Percentiles rank a stretch among this genome's conserved stretches.
phyloP scores from a whole-genome alignment of 2,113 vertebrate genomes.

The Scytalopus superciliaris region DNA sequence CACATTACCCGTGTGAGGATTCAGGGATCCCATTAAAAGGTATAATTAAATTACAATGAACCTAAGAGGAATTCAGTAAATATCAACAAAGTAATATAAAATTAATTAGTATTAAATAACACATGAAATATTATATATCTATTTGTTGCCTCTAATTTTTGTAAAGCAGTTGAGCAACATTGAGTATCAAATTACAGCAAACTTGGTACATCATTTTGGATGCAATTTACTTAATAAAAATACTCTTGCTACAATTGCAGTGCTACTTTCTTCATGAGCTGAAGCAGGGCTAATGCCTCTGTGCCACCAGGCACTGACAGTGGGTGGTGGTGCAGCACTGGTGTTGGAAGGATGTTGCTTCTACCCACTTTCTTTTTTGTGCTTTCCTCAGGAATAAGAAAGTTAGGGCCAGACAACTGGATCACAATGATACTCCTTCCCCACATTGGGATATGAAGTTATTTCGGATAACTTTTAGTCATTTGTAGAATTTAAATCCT shows the following conservation, averaged over 20 bases:
- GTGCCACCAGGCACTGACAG: background rate
- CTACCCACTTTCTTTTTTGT: rapidly evolving
- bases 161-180: background rate
- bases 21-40: background rate
- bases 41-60: background rate
- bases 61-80: background rate
- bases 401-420: background rate
- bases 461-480: background rate
- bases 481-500: background rate
- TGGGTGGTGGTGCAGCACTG: background rate
- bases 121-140: background rate
- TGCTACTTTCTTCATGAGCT: background rate
- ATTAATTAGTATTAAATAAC: background rate
- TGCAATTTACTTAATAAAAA: background rate
- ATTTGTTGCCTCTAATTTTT: rapidly evolving
- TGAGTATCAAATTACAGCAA: background rate
- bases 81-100: background rate
- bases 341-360: rapidly evolving
- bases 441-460: background rate
- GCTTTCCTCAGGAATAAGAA: background rate
- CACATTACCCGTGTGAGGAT: background rate
- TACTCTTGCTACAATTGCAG: rapidly evolving
- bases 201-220: rapidly evolving
- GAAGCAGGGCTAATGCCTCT: background rate
- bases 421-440: background rate